Conservation (phyloP, 1,140 invertebrate species). For the Dolichoris vasculosae region DNA sequence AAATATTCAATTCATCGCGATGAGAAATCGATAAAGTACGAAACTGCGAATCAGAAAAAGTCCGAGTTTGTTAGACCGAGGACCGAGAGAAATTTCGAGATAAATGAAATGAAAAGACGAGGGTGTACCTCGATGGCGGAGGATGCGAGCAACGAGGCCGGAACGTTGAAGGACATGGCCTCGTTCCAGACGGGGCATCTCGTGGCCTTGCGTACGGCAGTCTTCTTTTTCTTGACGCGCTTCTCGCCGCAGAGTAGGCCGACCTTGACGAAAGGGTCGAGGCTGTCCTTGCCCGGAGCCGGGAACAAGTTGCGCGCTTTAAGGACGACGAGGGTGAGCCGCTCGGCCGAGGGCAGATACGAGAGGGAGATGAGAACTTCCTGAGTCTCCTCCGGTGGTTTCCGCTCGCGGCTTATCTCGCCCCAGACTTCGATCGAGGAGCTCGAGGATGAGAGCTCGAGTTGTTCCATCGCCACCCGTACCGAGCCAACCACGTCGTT, state of each 20-base stretch:
- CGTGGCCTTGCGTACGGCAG: slow-evolving; percentile 88
- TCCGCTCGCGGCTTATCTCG: slow-evolving; percentile 83
- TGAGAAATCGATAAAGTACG: too few species aligned
- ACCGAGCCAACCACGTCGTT: slow-evolving; percentile 88
- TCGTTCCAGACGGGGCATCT: slow-evolving; percentile 97
- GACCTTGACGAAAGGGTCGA: slow-evolving; percentile 94
- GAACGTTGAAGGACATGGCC: slow-evolving; percentile 91
- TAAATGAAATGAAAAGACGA: neutral
- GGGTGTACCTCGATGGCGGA: slow-evolving; percentile 83
- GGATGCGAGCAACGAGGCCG: slow-evolving; percentile 80
- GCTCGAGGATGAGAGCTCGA: slow-evolving; percentile 80
- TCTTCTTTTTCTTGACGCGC: slow-evolving; percentile 93
- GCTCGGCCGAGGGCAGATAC: slow-evolving; percentile 89
- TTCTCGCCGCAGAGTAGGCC: slow-evolving; percentile 90
- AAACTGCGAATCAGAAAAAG: too few species aligned
- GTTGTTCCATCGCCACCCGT: slow-evolving; percentile 80
- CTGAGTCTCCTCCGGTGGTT: slow-evolving; percentile 85
- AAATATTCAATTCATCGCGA: neutral
- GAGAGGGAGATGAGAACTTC: slow-evolving; percentile 88
- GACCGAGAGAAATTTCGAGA: neutral
- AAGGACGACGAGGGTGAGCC: slow-evolving; percentile 87
- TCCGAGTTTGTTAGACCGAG: neutral
- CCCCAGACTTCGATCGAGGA: slow-evolving; percentile 85
- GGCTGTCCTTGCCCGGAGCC: slow-evolving; percentile 73
- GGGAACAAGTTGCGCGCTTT: slow-evolving; percentile 88